Conservation (phyloP, 2,888 invertebrate species). For the Graphium colonna region DNA sequence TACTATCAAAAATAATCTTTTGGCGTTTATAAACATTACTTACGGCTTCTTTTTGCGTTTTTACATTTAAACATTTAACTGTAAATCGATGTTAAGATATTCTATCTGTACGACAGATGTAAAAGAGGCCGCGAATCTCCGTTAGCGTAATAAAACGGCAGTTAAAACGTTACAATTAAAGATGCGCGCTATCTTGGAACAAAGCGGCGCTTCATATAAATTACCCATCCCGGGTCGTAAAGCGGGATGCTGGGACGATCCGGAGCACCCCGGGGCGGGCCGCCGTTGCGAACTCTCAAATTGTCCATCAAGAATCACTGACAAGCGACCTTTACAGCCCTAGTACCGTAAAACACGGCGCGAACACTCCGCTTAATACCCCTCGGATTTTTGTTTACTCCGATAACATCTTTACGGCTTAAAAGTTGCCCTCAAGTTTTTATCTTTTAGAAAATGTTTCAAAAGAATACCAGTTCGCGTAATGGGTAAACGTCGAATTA, state of each 20-base stretch:
- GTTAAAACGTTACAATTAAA: slow-evolving; percentile 9
- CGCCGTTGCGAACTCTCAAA: slow-evolving; percentile 64
- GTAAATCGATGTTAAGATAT: too few relatives aligned
- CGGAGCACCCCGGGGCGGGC: slow-evolving; percentile 32
- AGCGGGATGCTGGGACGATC: slow-evolving; percentile 7
- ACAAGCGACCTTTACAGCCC: slow-evolving; percentile 64
- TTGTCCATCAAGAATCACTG: slow-evolving; percentile 77
- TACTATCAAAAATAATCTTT: too few relatives aligned
- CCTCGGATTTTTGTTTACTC: slow-evolving; percentile 57
- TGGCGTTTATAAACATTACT: too few relatives aligned
- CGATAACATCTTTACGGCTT: slow-evolving; percentile 31
- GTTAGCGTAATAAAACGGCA: neutral
- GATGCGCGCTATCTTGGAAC: slow-evolving; percentile 1
- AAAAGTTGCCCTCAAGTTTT: neutral
- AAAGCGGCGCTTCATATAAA: slow-evolving; percentile 14
- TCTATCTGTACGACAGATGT: too few relatives aligned
- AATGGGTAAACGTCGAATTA: neutral
- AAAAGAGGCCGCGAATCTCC: neutral
- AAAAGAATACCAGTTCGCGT: neutral
- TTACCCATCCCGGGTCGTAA: slow-evolving; percentile 16
- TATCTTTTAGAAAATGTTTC: neutral
- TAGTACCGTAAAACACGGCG: slow-evolving; percentile 67
- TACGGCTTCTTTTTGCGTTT: too few relatives aligned
- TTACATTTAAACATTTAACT: too few relatives aligned
- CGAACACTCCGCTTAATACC: slow-evolving; percentile 65